A percentile compares a stretch with the other conserved stretches of the same genome.
These are phyloP conservation scores for Elysia crispata DNA, from an alignment of 2,888 invertebrate species.

Conservation along the genomic window DNA sequence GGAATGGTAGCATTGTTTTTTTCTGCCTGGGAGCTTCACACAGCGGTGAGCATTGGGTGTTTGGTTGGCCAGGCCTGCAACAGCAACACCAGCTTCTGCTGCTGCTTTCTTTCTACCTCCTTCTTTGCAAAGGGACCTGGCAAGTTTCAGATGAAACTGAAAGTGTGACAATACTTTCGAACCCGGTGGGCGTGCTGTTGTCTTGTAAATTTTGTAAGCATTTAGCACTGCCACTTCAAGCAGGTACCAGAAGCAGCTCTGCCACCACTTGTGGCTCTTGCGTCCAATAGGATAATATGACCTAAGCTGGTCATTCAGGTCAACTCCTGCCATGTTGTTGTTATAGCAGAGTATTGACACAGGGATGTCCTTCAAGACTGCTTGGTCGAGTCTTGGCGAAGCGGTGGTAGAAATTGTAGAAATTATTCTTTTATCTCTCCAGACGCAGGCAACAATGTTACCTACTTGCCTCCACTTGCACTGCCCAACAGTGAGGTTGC, in stretches of 20 bases:
- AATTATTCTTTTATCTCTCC: conserved; percentile 5
- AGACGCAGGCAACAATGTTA: not conserved
- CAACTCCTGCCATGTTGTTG: conserved; percentile 9
- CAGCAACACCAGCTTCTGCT: not conserved
- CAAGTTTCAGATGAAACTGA: not conserved
- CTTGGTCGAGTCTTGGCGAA: not conserved
- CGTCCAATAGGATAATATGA: conserved; percentile 6
- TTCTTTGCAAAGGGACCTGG: not conserved
- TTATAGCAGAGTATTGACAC: not conserved
- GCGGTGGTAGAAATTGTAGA: not conserved
- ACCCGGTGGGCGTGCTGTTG: not conserved
- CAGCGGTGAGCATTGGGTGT: not conserved
- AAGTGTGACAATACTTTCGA: not conserved
- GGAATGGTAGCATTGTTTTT: conserved; percentile 18
- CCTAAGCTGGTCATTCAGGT: not conserved
- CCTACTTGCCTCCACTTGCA: conserved; percentile 2
- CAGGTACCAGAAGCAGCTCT: not conserved
- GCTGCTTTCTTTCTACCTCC: not conserved
- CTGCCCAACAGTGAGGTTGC: not conserved
- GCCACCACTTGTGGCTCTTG: not conserved
- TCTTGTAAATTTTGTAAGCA: not conserved
- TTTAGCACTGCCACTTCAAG: not conserved
- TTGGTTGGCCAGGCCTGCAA: not conserved
- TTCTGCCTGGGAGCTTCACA: conserved; percentile 9
- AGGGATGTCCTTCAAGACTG: not conserved